phyloP scores from a whole-genome alignment of 1,140 invertebrate genomes.

The Tetramorium alpestre region DNA sequence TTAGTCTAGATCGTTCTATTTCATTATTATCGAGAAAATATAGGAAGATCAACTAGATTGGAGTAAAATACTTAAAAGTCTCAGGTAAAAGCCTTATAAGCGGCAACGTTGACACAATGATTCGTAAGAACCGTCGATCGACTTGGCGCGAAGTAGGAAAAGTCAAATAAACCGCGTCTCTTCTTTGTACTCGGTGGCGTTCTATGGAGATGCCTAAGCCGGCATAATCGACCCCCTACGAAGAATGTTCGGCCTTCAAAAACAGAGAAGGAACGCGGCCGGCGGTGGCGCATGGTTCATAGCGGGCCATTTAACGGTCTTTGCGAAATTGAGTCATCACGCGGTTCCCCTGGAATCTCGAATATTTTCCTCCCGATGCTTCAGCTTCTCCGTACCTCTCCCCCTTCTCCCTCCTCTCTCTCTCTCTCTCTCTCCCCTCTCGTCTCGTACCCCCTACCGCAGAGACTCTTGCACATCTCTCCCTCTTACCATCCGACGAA shows the following conservation, averaged over 20 bases:
- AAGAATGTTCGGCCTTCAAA: constrained; percentile 85
- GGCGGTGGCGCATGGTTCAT: constrained; percentile 78
- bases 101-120: background rate
- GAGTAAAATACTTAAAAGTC: background rate
- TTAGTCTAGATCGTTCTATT: background rate
- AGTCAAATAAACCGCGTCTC: constrained; percentile 56
- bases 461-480: constrained; percentile 45
- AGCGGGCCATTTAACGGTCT: constrained; percentile 84
- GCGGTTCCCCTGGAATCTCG: constrained; percentile 85
- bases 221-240: constrained; percentile 69
- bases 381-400: constrained; percentile 70
- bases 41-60: background rate
- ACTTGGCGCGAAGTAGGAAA: background rate
- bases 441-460: constrained; percentile 62
- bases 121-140: background rate
- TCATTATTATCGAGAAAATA: too few species aligned
- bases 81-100: background rate
- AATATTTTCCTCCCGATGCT: constrained; percentile 84
- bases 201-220: constrained; percentile 52
- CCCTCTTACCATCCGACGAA: constrained; percentile 14
- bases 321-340: constrained; percentile 86
- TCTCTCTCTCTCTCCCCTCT: background rate
- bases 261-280: constrained; percentile 79
- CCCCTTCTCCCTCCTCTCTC: constrained; percentile 4
- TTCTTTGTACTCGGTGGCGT: constrained; percentile 59